Percentiles rank a stretch among this genome's conserved stretches.
phyloP scores from a whole-genome alignment of 1,140 invertebrate genomes.

The Bombus difficillimus region DNA sequence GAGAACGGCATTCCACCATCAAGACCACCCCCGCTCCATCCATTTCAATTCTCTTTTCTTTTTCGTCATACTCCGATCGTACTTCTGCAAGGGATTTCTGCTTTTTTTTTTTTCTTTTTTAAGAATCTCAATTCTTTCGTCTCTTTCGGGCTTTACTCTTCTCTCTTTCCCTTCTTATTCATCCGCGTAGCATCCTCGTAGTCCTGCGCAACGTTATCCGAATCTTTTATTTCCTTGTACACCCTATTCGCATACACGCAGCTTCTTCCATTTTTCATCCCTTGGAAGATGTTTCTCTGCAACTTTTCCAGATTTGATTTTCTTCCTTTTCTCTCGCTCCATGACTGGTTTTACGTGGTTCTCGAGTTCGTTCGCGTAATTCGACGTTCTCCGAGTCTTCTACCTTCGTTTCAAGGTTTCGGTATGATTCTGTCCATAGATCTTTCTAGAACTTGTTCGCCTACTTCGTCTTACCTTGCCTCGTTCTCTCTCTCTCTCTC shows the following conservation, averaged over 20 bases:
- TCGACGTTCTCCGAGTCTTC: neutral
- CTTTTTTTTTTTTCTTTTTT: neutral
- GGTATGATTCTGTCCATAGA: neutral
- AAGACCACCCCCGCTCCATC: neutral
- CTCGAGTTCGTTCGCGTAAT: neutral
- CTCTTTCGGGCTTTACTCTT: neutral
- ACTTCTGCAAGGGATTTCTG: neutral
- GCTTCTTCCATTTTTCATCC: no score
- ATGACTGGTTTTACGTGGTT: neutral
- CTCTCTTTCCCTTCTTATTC: no score
- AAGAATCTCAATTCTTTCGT: neutral
- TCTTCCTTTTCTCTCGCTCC: no score
- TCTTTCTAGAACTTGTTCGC: neutral
- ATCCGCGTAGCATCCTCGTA: no score
- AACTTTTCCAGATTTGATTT: neutral
- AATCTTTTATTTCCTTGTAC: neutral
- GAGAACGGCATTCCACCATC: neutral
- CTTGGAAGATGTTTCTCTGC: fast-evolving
- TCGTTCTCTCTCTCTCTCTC: constrained; percentile 6
- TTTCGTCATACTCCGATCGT: neutral
- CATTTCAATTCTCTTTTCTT: neutral
- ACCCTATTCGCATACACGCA: fast-evolving
- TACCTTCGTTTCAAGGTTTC: neutral
- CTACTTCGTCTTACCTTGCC: neutral
- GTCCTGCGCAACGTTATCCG: neutral